phyloP scores from a whole-genome alignment of 2,888 invertebrate genomes.

The Ophraella communa region DNA sequence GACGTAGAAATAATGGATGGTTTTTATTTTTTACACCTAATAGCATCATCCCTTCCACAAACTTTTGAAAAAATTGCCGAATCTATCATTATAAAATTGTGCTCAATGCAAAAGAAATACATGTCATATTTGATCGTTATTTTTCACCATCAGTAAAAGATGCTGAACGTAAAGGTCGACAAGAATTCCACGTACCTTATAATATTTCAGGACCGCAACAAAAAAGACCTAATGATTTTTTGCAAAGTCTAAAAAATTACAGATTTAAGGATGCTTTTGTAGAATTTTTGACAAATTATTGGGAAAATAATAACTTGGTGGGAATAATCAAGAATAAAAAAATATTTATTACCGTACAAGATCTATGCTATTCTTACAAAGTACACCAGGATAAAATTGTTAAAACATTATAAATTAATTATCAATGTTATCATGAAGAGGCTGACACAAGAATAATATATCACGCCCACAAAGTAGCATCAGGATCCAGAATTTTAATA shows the following conservation, averaged over 20 bases:
- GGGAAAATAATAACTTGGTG: constrained; percentile 41
- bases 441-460: constrained; percentile 42
- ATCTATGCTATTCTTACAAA: constrained; percentile 32
- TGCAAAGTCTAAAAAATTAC: constrained; percentile 46
- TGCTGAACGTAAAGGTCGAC: constrained; percentile 44
- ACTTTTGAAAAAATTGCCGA: constrained; percentile 47
- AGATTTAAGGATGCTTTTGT: constrained; percentile 49
- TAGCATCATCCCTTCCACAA: constrained; percentile 42
- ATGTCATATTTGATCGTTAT: constrained; percentile 49
- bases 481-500: constrained; percentile 41
- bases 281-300: constrained; percentile 45
- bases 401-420: constrained; percentile 40
- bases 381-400: constrained; percentile 16
- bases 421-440: constrained; percentile 43
- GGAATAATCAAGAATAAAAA: constrained; percentile 43
- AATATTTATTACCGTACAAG: constrained; percentile 32
- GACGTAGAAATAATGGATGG: constrained; percentile 45
- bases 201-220: constrained; percentile 48
- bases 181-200: constrained; percentile 41
- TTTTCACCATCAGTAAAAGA: constrained; percentile 46
- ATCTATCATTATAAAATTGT: constrained; percentile 45
- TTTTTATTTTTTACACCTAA: constrained; percentile 42
- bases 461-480: constrained; percentile 36
- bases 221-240: constrained; percentile 46
- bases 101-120: constrained; percentile 41